These are phyloP conservation scores for Cephus sareptanus DNA, from an alignment of 2,888 invertebrate genomes.

Conservation along the genomic window DNA sequence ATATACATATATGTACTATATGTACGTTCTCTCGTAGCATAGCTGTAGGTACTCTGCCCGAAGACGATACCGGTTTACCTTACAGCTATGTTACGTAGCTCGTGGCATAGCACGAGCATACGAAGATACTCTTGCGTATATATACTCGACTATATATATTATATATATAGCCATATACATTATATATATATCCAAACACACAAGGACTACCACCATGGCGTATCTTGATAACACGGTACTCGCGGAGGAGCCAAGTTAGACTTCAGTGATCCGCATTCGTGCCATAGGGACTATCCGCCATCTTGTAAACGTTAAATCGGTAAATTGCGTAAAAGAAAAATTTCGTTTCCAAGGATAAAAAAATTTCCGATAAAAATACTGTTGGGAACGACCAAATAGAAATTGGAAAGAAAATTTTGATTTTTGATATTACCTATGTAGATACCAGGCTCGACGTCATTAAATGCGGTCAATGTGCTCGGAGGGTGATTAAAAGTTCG, in stretches of 20 bases:
- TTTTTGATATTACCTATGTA: too few relatives aligned
- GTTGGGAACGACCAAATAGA: too few relatives aligned
- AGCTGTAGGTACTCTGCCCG: conserved; percentile 12
- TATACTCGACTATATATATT: conserved; percentile 12
- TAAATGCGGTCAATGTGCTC: too few relatives aligned
- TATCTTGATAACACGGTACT: conserved; percentile 46
- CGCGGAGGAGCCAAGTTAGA: conserved; percentile 33
- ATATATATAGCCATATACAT: conserved; percentile 31
- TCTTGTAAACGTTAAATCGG: neutral
- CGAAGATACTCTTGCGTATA: conserved; percentile 40
- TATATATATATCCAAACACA: conserved; percentile 34
- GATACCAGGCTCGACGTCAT: too few relatives aligned
- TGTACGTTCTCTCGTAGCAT: too few relatives aligned
- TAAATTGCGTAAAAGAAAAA: too few relatives aligned
- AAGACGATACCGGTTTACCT: conserved; percentile 47
- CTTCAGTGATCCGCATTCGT: conserved; percentile 47
- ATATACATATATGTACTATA: too few relatives aligned
- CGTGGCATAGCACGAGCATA: conserved; percentile 44
- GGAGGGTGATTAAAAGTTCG: too few relatives aligned
- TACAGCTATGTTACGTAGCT: conserved; percentile 44
- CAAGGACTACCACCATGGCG: conserved; percentile 44
- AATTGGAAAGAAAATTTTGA: too few relatives aligned
- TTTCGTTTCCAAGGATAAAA: too few relatives aligned
- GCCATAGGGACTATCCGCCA: neutral
- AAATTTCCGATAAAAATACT: too few relatives aligned